Base-by-base conservation (phyloP, 2,888 invertebrate species). In the Caenorhabditis zanzibari region DNA sequence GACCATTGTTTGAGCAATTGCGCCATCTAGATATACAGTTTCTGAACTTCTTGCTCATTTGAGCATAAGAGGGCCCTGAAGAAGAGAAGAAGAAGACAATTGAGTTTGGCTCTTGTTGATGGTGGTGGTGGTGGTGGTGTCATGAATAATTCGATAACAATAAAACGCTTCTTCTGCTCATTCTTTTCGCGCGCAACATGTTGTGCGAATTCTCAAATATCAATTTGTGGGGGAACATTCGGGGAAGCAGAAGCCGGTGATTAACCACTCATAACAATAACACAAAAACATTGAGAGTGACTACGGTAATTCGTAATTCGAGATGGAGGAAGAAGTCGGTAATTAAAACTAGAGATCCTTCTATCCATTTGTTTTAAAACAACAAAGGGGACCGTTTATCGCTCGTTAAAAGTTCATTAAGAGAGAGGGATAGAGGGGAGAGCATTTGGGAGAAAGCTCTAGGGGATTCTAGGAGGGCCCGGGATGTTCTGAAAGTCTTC, bases 131-230 rank as follows among this genome's bases (percentile, higher is more conserved):
- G 32, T 58, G 14, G 19, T 58, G 44, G 75, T 59, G 77, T 77
- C 77, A 77, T 77, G 69, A 77, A 77, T 77, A 77, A 77, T 77
- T 77, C 77, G 77, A 77, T 77, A 61, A 77, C 69, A 63, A 77
- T 63, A 77, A 76, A 59, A 69, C 32, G 58, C 64, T 66, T 22
- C 19, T 26, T 54, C 28, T 47, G 49, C 26, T 10, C 66, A 2
- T 16, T 54, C 19, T 19, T 47, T 32, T 49, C 68, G 68, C 75
- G 68, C 75, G 75, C 75, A 76, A 76, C 75, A 76, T 76, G 75
- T 66, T 58, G 66, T 66, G 24, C 64, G 16, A 9, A 44, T 38
- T 49, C 75, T 76, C 76, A 69, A 76, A 76, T 76, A 76, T 76
- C 76, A 76, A 47, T 63, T 58, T 35, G 64, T 74, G 38, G 10